Conservation (phyloP, 2,113 vertebrate genomes). For the Hepsetus odoe region DNA sequence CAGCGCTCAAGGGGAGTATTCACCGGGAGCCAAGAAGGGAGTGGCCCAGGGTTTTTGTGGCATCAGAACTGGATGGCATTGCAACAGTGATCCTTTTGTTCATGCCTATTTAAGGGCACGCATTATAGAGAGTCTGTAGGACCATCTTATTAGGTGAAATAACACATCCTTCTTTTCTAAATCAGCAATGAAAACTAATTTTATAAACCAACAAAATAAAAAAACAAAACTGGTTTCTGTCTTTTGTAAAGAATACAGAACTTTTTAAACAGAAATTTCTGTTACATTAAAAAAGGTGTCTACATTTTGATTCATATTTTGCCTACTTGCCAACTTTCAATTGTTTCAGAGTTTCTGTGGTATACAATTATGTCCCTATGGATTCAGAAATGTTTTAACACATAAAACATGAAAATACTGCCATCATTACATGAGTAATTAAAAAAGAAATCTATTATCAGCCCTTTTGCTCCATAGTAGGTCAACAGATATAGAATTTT, state of each 20-base stretch:
- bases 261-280: too few species aligned
- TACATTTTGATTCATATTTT: too few species aligned
- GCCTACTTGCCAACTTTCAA: too few species aligned
- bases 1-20: slow-evolving; percentile 89
- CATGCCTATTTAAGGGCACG: slow-evolving; percentile 74
- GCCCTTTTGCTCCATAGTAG: not conserved
- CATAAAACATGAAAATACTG: too few species aligned
- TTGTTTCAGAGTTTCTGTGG: too few species aligned
- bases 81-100: slow-evolving; percentile 92
- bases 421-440: not conserved
- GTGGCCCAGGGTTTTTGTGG: slow-evolving; percentile 79
- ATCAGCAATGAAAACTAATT: not conserved
- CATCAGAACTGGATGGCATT: slow-evolving; percentile 84
- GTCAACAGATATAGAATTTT: not conserved
- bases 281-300: too few species aligned
- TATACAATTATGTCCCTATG: too few species aligned
- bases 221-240: too few species aligned
- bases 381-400: too few species aligned
- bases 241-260: too few species aligned
- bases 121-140: slow-evolving; percentile 57
- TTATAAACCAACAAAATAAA: too few species aligned
- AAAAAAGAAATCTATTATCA: not conserved
- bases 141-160: slow-evolving; percentile 9
- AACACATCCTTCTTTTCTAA: not conserved
- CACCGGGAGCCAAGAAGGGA: slow-evolving; percentile 88